Conservation (phyloP, 2,888 invertebrate species). For the Hesperia comma region DNA sequence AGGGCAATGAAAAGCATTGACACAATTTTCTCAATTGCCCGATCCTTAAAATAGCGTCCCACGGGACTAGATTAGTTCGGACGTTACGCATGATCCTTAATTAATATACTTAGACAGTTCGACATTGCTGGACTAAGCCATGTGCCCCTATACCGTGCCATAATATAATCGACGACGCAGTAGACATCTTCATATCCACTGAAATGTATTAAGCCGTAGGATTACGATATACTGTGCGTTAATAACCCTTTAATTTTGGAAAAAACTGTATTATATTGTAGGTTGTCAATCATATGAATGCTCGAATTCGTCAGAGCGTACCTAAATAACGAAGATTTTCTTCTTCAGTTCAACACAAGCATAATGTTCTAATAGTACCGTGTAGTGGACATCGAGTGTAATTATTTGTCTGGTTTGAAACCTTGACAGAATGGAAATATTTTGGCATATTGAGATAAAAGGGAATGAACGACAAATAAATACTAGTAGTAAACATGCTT, state of each 20-base stretch:
- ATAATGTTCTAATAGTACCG: no score
- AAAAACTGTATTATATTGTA: no score
- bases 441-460: neutral
- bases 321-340: no score
- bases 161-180: neutral
- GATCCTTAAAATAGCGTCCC: conserved; percentile 23
- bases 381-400: neutral
- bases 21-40: conserved; percentile 7
- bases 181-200: no score
- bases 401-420: neutral
- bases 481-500: neutral
- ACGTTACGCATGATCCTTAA: conserved; percentile 47
- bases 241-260: no score
- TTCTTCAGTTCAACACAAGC: no score
- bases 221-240: no score
- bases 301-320: no score
- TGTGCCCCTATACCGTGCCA: no score
- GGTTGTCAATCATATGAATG: no score
- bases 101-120: conserved; percentile 45
- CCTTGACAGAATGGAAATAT: neutral
- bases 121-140: neutral
- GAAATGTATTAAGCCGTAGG: no score
- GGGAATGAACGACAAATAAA: neutral
- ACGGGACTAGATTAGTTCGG: conserved; percentile 44
- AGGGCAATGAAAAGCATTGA: neutral